Percentiles rank a stretch among this genome's conserved stretches.
These are phyloP conservation scores for Lepidurus packardi DNA, from an alignment of 1,140 invertebrate genomes.

Conservation along the genomic window DNA sequence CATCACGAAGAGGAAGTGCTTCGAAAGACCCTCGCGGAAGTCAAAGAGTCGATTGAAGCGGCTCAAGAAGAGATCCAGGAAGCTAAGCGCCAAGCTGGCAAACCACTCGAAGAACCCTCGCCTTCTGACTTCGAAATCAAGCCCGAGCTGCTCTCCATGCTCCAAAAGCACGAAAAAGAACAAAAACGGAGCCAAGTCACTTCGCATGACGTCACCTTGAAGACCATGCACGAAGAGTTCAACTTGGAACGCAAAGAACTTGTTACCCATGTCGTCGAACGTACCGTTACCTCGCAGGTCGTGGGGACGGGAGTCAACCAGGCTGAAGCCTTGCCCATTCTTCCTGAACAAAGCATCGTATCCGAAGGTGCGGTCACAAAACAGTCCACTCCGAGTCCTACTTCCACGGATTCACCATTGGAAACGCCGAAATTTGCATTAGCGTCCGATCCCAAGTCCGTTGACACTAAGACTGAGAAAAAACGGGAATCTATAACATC, in stretches of 20 bases:
- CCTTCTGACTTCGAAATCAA: slow-evolving; percentile 67
- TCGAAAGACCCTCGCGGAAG: slow-evolving; percentile 59
- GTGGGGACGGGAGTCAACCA: neutral
- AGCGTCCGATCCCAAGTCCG: neutral
- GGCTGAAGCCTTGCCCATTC: neutral
- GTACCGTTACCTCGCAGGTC: neutral
- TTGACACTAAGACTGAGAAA: neutral
- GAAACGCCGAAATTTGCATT: neutral
- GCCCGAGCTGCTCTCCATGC: slow-evolving; percentile 31
- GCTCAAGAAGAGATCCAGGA: slow-evolving; percentile 60
- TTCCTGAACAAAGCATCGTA: neutral
- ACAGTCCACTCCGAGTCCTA: slow-evolving; percentile 9
- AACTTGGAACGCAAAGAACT: neutral
- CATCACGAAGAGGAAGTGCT: slow-evolving; percentile 30
- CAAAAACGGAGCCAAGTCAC: neutral
- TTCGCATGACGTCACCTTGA: neutral
- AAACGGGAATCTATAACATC: slow-evolving; percentile 5
- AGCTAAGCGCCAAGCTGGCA: slow-evolving; percentile 46
- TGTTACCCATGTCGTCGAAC: slow-evolving; percentile 1
- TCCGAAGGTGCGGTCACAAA: neutral
- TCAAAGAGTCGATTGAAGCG: slow-evolving; percentile 60
- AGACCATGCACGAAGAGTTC: slow-evolving; percentile 18
- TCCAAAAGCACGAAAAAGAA: neutral
- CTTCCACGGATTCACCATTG: neutral
- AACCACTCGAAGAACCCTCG: slow-evolving; percentile 51